Evolutionary conservation across 2,113 vertebrate species (phyloP).

Genomic region (Pollimyrus isidori): DNA sequence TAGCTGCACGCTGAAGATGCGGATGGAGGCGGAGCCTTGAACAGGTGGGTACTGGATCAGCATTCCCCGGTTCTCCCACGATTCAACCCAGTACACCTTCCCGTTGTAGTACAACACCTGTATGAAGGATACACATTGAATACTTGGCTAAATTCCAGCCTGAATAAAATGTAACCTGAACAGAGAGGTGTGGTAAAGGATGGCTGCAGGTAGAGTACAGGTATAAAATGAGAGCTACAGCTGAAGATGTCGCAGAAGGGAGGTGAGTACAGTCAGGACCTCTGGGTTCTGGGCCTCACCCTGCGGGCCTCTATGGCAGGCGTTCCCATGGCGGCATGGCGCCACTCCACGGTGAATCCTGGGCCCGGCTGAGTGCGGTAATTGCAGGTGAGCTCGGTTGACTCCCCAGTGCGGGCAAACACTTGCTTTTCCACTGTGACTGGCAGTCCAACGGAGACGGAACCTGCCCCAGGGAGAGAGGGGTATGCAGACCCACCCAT

Average conservation of each 20-base stretch:
- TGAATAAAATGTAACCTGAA: not conserved
- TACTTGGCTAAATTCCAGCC: not conserved
- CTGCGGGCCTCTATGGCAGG: constrained; percentile 22
- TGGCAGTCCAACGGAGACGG: constrained; percentile 35
- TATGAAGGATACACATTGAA: not conserved
- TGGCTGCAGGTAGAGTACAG: not conserved
- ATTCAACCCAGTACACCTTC: constrained; percentile 45
- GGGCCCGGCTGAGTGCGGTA: constrained; percentile 46
- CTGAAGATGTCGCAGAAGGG: not conserved
- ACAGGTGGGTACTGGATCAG: constrained; percentile 52
- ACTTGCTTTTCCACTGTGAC: constrained; percentile 42
- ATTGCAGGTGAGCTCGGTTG: constrained; percentile 46
- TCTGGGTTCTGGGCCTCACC: not conserved
- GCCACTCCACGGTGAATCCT: constrained; percentile 60
- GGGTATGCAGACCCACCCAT: not conserved
- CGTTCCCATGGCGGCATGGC: constrained; percentile 39
- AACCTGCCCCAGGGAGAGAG: not conserved
- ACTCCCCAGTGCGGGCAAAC: constrained; percentile 34
- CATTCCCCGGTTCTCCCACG: constrained; percentile 46
- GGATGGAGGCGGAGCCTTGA: constrained; percentile 51
- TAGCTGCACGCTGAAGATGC: constrained; percentile 34
- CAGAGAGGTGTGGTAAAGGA: not conserved
- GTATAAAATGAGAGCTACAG: not conserved
- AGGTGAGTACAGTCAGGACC: not conserved
- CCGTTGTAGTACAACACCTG: constrained; percentile 60